Conservation (phyloP, 2,113 vertebrate genomes). For the Serranochromis macrocephalus region DNA sequence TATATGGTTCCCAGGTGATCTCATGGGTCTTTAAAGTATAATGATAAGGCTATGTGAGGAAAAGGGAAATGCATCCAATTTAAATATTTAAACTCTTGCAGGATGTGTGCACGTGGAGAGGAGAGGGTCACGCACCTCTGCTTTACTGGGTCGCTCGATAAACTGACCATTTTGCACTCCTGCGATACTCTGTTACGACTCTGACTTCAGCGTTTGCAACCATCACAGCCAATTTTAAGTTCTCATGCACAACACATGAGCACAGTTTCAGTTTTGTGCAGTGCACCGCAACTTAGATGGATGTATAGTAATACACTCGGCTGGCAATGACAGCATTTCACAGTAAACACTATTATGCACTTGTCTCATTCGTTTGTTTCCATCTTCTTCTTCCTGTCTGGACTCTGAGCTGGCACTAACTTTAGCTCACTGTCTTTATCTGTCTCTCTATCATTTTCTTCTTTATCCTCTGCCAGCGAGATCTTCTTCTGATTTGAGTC, state of each 20-base stretch:
- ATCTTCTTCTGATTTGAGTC: conserved; percentile 37
- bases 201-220: not conserved
- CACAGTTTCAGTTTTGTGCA: not conserved
- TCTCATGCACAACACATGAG: not conserved
- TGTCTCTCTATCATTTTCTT: conserved; percentile 7
- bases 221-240: not conserved
- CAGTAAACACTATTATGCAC: not conserved
- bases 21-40: not conserved
- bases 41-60: not conserved
- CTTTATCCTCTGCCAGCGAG: conserved; percentile 29
- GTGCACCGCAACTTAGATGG: not conserved
- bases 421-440: conserved; percentile 22
- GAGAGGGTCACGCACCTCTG: not conserved
- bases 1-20: not conserved
- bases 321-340: not conserved
- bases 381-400: not conserved
- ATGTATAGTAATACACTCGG: not conserved
- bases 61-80: not conserved
- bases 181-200: not conserved
- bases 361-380: not conserved
- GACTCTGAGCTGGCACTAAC: not conserved
- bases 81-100: not conserved
- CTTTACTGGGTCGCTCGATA: not conserved
- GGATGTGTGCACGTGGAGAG: not conserved
- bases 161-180: not conserved